A percentile compares a stretch with the other conserved stretches of the same genome.
These are phyloP conservation scores for Siniperca obscura DNA, from an alignment of 2,797 vertebrate species.

Conservation along the genomic window DNA sequence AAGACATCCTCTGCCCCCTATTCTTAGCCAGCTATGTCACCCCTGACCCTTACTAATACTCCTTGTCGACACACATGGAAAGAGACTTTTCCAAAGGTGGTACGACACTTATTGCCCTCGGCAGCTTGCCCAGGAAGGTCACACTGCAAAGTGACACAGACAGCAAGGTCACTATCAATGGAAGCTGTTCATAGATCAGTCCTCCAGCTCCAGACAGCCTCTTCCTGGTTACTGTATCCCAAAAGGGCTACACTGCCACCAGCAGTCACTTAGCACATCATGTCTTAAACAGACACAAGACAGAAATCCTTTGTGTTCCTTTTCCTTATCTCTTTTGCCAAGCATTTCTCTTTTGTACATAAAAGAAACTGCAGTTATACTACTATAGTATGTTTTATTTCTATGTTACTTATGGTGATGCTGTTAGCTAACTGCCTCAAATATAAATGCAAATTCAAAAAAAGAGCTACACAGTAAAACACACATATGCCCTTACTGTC, in stretches of 20 bases:
- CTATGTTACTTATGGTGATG: background rate
- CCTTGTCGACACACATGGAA: slow-evolving; percentile 62
- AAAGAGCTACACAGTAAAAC: background rate
- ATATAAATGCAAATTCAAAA: background rate
- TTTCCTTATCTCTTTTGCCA: slow-evolving; percentile 16
- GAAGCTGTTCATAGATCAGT: slow-evolving; percentile 57
- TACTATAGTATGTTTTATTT: slow-evolving; percentile 4
- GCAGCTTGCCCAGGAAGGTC: slow-evolving; percentile 66
- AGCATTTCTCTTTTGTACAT: slow-evolving; percentile 10
- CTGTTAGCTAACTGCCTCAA: background rate
- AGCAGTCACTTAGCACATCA: slow-evolving; percentile 61
- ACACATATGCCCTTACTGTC: background rate
- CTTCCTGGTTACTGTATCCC: slow-evolving; percentile 54
- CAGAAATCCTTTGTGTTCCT: slow-evolving; percentile 18
- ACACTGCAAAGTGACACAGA: slow-evolving; percentile 62
- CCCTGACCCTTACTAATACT: slow-evolving; percentile 72
- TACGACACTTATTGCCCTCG: slow-evolving; percentile 56
- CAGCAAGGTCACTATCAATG: slow-evolving; percentile 75
- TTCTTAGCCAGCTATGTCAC: slow-evolving; percentile 55
- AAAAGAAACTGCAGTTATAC: slow-evolving; percentile 5
- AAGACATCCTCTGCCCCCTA: slow-evolving; percentile 40
- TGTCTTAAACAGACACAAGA: slow-evolving; percentile 29
- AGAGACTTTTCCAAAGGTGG: slow-evolving; percentile 61
- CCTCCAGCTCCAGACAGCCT: slow-evolving; percentile 46
- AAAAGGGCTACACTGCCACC: slow-evolving; percentile 59